Conservation (phyloP, 2,797 vertebrate species). For the Pteronotus mesoamericanus region DNA sequence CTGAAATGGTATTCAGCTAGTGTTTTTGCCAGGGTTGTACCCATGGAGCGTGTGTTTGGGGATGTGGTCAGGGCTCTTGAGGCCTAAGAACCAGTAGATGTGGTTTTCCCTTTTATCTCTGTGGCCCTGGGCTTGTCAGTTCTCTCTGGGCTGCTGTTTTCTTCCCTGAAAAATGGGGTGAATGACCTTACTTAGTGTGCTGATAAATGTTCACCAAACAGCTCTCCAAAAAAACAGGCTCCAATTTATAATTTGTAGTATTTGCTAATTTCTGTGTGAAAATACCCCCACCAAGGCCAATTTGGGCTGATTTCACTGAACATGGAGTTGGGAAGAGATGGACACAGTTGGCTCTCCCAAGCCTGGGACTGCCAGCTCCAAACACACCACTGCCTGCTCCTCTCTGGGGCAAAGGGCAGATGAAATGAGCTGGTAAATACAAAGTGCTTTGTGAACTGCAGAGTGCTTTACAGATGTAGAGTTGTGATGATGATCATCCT, state of each 20-base stretch:
- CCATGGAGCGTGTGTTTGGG: not conserved
- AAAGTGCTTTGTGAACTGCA: not conserved
- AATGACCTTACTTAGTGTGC: not conserved
- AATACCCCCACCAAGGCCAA: not conserved
- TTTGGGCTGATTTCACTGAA: not conserved
- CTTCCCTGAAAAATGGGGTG: not conserved
- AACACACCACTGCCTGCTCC: not conserved
- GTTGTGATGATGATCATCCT: not conserved
- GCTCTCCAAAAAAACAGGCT: not conserved
- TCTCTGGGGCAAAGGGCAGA: not conserved
- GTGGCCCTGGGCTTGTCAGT: not conserved
- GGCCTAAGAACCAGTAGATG: not conserved
- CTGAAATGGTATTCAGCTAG: not conserved
- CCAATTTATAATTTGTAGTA: slow-evolving; percentile 8
- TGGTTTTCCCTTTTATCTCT: not conserved
- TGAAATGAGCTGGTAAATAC: not conserved
- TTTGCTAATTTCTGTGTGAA: not conserved
- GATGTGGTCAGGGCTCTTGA: not conserved
- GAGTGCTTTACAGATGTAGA: not conserved
- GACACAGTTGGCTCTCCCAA: not conserved
- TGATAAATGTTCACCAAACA: not conserved
- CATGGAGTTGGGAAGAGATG: not conserved
- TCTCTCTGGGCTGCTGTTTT: not conserved
- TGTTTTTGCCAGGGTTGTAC: not conserved
- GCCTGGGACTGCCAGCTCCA: not conserved